These are phyloP conservation scores for Furcifer pardalis DNA, from an alignment of 2,797 vertebrate species.

Conservation along the genomic window DNA sequence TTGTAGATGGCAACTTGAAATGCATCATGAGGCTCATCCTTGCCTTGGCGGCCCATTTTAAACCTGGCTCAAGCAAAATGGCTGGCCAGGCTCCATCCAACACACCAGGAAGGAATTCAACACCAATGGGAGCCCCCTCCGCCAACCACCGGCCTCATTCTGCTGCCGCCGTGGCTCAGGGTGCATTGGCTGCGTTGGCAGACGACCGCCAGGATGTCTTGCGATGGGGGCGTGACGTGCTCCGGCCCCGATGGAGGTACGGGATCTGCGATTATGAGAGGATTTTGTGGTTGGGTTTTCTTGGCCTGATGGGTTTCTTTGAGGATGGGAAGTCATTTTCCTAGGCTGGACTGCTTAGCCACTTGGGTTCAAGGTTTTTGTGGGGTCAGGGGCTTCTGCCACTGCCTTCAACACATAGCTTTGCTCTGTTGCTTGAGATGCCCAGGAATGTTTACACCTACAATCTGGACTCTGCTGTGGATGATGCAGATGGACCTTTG, in stretches of 20 bases:
- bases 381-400: too few species aligned
- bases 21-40: conserved; percentile 95
- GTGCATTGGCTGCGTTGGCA: conserved; percentile 85
- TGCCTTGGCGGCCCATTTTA: conserved; percentile 96
- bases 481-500: too few species aligned
- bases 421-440: neutral
- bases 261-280: too few species aligned
- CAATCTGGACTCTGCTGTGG: neutral
- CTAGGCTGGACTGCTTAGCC: neutral
- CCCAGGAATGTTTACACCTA: too few species aligned
- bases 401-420: neutral
- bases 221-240: conserved; percentile 79
- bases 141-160: conserved; percentile 85
- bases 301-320: neutral
- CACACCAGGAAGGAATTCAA: conserved; percentile 62
- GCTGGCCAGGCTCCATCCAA: conserved; percentile 75
- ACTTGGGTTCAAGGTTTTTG: neutral
- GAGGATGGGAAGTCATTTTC: neutral
- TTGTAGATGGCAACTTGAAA: conserved; percentile 95
- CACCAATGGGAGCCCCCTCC: neutral
- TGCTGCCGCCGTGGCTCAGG: conserved; percentile 89
- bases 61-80: conserved; percentile 79
- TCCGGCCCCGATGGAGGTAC: conserved; percentile 81
- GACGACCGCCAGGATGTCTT: conserved; percentile 87
- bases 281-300: neutral